A percentile compares a stretch with the other conserved stretches of the same genome.
Conservation (phyloP, 2,888 invertebrate species). For the Geophilus truncorum region DNA sequence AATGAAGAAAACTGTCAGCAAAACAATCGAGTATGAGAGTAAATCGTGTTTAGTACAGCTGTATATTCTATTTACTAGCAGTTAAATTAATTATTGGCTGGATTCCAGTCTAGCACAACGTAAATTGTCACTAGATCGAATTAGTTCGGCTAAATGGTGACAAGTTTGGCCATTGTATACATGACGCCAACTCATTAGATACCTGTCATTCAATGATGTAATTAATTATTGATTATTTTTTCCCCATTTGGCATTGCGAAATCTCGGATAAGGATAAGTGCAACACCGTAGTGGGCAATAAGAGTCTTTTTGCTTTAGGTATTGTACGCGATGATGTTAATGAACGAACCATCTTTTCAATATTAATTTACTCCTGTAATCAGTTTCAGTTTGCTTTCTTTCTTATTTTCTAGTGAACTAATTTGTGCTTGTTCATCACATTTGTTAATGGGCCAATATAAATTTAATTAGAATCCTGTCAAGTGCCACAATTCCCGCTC, state of each 20-base stretch:
- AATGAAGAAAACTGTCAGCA: neutral
- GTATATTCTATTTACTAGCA: conserved; percentile 2
- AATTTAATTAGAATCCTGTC: conserved; percentile 13
- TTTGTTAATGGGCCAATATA: conserved; percentile 9
- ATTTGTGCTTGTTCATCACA: conserved; percentile 17
- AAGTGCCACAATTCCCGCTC: conserved; percentile 8
- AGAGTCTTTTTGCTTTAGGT: neutral
- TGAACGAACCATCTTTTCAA: neutral
- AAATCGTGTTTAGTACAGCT: conserved; percentile 5
- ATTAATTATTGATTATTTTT: neutral
- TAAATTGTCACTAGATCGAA: conserved; percentile 7
- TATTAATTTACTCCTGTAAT: neutral
- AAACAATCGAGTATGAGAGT: neutral
- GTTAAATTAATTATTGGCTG: conserved; percentile 13
- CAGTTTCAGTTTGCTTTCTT: neutral
- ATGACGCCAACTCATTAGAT: neutral
- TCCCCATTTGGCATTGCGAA: neutral
- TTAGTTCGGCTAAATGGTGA: conserved; percentile 12
- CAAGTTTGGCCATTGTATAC: neutral
- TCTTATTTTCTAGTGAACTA: neutral
- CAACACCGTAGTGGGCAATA: neutral
- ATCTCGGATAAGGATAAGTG: neutral
- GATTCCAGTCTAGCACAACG: conserved; percentile 5
- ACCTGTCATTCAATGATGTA: neutral
- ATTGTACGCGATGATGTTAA: neutral